phyloP scores from a whole-genome alignment of 2,888 invertebrate species.

The Microctonus brassicae region DNA sequence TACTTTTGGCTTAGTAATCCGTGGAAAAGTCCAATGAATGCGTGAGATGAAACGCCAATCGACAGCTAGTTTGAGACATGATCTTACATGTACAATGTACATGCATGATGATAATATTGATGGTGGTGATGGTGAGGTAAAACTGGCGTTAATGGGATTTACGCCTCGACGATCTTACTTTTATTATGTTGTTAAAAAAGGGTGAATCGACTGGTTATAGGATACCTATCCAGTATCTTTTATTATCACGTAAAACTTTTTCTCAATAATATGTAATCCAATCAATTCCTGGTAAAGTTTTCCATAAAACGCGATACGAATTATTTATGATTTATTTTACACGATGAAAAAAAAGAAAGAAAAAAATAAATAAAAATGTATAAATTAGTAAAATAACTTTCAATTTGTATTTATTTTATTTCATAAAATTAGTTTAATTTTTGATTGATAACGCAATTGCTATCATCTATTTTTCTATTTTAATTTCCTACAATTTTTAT shows the following conservation, averaged over 20 bases:
- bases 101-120: neutral
- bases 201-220: slow-evolving; percentile 2
- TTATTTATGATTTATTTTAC: neutral
- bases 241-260: neutral
- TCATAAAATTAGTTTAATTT: no score
- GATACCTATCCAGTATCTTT: slow-evolving; percentile 13
- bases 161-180: slow-evolving; percentile 27
- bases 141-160: slow-evolving; percentile 30
- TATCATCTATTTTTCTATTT: no score
- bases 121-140: neutral
- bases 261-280: neutral
- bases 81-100: neutral
- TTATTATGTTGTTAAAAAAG: slow-evolving; percentile 26
- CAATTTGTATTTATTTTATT: no score
- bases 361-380: no score
- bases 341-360: neutral
- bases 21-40: slow-evolving; percentile 27
- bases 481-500: no score
- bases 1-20: slow-evolving; percentile 20
- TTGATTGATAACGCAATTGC: no score
- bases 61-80: slow-evolving; percentile 19
- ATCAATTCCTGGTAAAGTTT: neutral
- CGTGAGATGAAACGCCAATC: slow-evolving; percentile 35
- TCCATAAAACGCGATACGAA: neutral
- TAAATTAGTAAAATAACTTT: no score